Conservation (phyloP, 2,888 invertebrate species). For the Idaea straminata region DNA sequence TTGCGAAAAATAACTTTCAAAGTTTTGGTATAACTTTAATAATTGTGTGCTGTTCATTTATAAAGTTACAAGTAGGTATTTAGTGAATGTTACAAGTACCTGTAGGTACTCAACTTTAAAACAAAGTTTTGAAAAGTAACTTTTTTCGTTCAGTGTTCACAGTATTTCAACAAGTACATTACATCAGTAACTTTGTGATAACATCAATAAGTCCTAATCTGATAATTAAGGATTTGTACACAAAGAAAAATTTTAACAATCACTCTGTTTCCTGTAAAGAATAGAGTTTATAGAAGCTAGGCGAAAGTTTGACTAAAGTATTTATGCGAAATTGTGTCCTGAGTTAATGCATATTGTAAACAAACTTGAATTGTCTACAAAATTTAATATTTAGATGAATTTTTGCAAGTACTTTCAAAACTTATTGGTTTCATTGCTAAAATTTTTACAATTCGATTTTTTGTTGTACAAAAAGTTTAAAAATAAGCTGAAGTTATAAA, state of each 20-base stretch:
- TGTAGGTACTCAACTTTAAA: neutral
- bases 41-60: conserved; percentile 1
- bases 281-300: neutral
- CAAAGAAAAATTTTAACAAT: neutral
- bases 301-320: neutral
- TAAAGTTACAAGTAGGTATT: neutral
- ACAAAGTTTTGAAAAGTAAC: neutral
- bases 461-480: too few relatives aligned
- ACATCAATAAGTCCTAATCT: neutral
- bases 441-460: too few relatives aligned
- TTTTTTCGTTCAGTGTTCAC: neutral
- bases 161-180: neutral
- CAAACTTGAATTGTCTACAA: neutral
- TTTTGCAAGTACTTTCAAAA: too few relatives aligned
- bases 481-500: too few relatives aligned
- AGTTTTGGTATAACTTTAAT: conserved; percentile 30
- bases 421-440: too few relatives aligned
- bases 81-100: neutral
- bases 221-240: neutral
- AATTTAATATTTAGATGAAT: neutral
- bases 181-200: neutral
- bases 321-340: neutral
- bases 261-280: neutral
- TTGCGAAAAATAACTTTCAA: conserved; percentile 48
- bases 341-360: neutral